These are phyloP conservation scores for Hydriomena furcata DNA, from an alignment of 2,888 invertebrate species.

Conservation along the genomic window DNA sequence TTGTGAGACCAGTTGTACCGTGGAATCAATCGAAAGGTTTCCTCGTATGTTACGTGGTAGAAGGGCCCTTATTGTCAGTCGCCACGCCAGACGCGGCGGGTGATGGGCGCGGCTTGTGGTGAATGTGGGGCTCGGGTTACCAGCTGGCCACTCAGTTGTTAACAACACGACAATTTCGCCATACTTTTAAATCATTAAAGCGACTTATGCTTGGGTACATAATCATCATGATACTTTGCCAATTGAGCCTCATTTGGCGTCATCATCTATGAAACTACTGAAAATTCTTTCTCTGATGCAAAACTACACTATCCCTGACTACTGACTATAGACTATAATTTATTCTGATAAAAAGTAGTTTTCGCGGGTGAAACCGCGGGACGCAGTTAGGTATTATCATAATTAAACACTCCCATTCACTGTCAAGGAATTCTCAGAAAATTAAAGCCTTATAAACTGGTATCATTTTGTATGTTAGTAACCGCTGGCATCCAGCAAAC, in stretches of 20 bases:
- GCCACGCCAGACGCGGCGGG: constrained; percentile 20
- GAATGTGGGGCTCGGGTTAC: constrained; percentile 49
- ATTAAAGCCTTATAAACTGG: constrained; percentile 59
- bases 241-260: constrained; percentile 5
- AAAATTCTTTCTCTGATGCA: no score
- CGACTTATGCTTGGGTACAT: background rate
- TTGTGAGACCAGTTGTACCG: constrained; percentile 54
- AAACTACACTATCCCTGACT: no score
- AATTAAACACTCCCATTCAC: constrained; percentile 38
- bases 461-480: constrained; percentile 74
- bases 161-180: constrained; percentile 28
- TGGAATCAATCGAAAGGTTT: constrained; percentile 68
- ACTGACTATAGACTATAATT: no score
- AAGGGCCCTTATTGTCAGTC: constrained; percentile 27
- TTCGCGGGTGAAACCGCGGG: no score
- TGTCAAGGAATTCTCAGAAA: constrained; percentile 53
- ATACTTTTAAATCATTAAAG: background rate
- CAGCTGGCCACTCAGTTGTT: constrained; percentile 28
- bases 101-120: constrained; percentile 37
- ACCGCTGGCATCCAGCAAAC: constrained; percentile 65
- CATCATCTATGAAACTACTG: no score
- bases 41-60: constrained; percentile 46
- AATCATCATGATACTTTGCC: background rate
- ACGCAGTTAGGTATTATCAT: no score
- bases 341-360: no score